Percentiles rank a stretch among this genome's conserved stretches.
Evolutionary conservation across 2,888 invertebrate species (phyloP).

Genomic region (Ectemnius lituratus): DNA sequence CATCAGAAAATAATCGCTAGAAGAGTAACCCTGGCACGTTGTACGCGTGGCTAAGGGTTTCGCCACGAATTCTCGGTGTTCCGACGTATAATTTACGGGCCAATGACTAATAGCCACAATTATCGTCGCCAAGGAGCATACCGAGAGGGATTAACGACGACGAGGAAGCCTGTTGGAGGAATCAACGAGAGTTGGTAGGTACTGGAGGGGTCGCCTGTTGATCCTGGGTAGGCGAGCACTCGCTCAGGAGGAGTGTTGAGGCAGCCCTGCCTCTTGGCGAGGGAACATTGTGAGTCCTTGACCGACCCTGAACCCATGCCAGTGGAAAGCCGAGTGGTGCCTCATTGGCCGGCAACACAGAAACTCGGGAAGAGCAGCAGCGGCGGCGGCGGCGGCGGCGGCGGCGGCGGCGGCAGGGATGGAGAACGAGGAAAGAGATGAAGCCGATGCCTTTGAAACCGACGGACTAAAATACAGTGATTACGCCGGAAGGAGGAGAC

Average conservation of each 20-base stretch:
- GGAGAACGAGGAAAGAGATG: conserved; percentile 28
- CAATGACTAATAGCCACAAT: conserved; percentile 57
- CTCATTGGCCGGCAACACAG: conserved; percentile 61
- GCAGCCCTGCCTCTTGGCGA: conserved; percentile 17
- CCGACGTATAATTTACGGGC: conserved; percentile 34
- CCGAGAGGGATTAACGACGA: conserved; percentile 27
- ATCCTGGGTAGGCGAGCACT: background rate
- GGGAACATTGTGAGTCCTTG: conserved; percentile 72
- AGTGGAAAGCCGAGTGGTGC: conserved; percentile 64
- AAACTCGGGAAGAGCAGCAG: too few relatives aligned
- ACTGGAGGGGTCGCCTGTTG: background rate
- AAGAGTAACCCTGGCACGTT: too few relatives aligned
- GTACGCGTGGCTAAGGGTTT: too few relatives aligned
- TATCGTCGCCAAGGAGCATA: conserved; percentile 38
- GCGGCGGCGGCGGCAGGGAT: too few relatives aligned
- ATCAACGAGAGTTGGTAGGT: background rate
- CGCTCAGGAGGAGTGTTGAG: conserved; percentile 22
- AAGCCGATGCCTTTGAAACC: conserved; percentile 65
- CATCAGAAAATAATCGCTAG: too few relatives aligned
- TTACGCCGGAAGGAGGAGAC: conserved; percentile 54
- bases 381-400: too few relatives aligned
- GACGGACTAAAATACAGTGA: conserved; percentile 70
- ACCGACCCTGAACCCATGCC: conserved; percentile 77
- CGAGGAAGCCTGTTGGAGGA: background rate
- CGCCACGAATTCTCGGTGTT: conserved; percentile 7